phyloP scores from a whole-genome alignment of 2,113 vertebrate genomes.

The Cyrtonyx montezumae region DNA sequence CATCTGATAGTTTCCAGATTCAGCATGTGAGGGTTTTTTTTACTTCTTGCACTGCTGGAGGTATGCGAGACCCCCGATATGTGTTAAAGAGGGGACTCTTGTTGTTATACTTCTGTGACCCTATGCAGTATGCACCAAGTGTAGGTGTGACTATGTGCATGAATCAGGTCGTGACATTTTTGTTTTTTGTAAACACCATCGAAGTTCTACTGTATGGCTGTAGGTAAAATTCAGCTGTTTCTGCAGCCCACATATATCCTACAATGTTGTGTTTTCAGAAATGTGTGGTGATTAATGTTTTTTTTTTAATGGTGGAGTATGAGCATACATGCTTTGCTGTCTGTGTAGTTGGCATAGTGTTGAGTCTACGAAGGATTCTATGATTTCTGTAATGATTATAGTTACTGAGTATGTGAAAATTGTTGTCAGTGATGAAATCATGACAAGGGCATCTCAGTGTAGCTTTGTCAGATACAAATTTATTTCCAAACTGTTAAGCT shows the following conservation, averaged over 20 bases:
- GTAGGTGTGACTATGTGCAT: not conserved
- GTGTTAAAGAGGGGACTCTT: not conserved
- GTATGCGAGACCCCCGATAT: not conserved
- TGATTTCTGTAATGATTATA: not conserved
- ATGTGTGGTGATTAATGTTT: not conserved
- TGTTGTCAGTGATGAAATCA: not conserved
- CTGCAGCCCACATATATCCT: accelerated
- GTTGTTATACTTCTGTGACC: not conserved
- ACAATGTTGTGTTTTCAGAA: not conserved
- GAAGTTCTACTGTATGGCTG: not conserved
- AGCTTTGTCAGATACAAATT: not conserved
- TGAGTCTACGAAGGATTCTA: not conserved
- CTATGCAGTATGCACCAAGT: not conserved
- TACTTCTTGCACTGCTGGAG: not conserved
- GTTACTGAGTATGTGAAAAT: not conserved
- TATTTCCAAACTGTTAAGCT: not conserved
- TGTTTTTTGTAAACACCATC: not conserved
- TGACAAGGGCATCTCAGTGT: not conserved
- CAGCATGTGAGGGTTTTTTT: not conserved
- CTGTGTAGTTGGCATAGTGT: not conserved
- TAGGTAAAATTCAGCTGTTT: not conserved
- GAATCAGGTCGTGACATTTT: not conserved
- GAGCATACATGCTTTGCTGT: not conserved
- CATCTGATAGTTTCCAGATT: not conserved
- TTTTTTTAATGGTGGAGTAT: not conserved